Evolutionary conservation across 2,888 invertebrate species (phyloP).

Genomic region (Sarcophaga rosellei): DNA sequence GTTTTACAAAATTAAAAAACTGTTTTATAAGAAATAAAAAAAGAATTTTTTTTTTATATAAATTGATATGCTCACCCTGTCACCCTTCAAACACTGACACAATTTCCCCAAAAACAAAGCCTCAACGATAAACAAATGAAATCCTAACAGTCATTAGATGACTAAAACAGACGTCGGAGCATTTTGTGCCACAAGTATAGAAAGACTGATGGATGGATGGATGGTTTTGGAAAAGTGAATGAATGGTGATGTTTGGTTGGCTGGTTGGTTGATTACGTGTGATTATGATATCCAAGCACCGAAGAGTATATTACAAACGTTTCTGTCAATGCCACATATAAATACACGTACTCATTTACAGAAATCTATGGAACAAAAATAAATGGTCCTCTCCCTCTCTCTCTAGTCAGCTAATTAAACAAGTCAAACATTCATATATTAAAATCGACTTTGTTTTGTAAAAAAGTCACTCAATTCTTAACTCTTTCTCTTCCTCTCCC

Average conservation of each 20-base stretch:
- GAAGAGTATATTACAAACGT: not conserved
- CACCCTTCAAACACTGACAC: not conserved
- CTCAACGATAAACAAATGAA: not conserved
- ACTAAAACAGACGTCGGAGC: not conserved
- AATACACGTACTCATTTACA: not conserved
- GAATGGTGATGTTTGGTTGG: not conserved
- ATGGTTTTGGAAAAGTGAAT: not conserved
- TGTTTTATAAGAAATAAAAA: not conserved
- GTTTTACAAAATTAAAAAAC: not conserved
- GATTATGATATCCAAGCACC: not conserved
- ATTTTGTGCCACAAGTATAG: not conserved
- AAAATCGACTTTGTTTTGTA: not conserved
- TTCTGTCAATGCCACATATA: not conserved
- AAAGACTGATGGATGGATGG: not conserved
- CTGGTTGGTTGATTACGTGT: not conserved
- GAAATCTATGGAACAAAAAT: not conserved
- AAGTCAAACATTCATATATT: constrained; percentile 37
- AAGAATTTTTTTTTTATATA: not conserved
- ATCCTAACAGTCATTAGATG: not conserved
- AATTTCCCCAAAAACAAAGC: not conserved
- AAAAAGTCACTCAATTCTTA: no score
- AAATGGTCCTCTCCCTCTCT: not conserved
- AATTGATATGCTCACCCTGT: not conserved
- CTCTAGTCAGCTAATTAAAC: constrained; percentile 56
- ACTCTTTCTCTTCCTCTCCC: no score